Conservation (phyloP, 2,113 vertebrate genomes). For the Rhadina sibilatrix region DNA sequence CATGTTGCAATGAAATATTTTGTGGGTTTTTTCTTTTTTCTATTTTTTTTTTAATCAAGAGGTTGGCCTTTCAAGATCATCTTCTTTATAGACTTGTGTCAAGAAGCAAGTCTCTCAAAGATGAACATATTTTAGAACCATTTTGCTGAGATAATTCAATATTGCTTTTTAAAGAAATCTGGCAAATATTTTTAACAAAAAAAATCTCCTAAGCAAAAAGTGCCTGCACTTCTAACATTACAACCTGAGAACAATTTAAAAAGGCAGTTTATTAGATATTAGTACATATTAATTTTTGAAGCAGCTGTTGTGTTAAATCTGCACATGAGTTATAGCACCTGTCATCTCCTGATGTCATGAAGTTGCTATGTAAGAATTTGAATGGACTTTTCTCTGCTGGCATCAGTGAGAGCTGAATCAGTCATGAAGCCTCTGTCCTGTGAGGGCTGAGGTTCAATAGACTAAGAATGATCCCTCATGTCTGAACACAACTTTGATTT, state of each 20-base stretch:
- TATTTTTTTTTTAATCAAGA: not conserved
- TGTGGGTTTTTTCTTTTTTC: not conserved
- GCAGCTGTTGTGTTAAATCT: constrained; percentile 34
- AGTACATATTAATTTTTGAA: not conserved
- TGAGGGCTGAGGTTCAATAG: not conserved
- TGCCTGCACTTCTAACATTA: not conserved
- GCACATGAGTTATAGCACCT: not conserved
- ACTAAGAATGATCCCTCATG: not conserved
- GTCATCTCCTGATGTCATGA: constrained; percentile 19
- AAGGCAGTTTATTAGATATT: not conserved
- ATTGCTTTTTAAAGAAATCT: not conserved
- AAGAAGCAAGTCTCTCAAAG: not conserved
- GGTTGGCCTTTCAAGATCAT: not conserved
- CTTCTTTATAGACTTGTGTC: not conserved
- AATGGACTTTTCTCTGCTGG: not conserved
- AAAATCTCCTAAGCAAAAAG: not conserved
- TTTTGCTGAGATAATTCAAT: not conserved
- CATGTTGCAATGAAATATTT: not conserved
- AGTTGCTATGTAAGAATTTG: not conserved
- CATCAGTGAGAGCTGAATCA: not conserved
- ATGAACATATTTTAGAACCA: not conserved
- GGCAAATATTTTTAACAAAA: not conserved
- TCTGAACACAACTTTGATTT: not conserved
- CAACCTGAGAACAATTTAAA: not conserved
- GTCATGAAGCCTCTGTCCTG: not conserved